Base-by-base conservation (phyloP, 2,888 invertebrate species). In the Chironomus tentans region DNA sequence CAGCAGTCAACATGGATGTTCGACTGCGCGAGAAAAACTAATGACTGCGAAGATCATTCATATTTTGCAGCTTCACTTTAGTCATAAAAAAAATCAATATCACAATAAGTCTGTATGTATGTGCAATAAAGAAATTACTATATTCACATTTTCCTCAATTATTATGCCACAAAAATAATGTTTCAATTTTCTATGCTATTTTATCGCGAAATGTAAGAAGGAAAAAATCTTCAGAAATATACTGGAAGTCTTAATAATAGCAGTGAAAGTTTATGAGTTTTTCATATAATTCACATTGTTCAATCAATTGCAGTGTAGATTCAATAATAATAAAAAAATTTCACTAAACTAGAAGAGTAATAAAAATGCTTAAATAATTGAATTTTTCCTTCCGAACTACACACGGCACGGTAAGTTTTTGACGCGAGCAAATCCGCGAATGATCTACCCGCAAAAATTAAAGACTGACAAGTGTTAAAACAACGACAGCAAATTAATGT, bases 391-490 rank as follows among this genome's bases (percentile, higher is more conserved):
- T 56, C 7, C 56, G n/a, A 56, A 56, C 56, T 15, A 18, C 50
- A 18, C 50, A 50, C 50, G 2, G 1, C 65, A 24, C 65, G 18
- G 3, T 21, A 65, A 65, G 2, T 24, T 22, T 65, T 65, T 13
- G 22, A 65, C 65, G n/a, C 65, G 65, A 24, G 18, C 72, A 61
- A 72, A 62, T 50, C 38, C n/a, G 56, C 72, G 62, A 72, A 61
- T 72, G 72, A 70, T 70, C 56, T 24, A 24, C 70, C 38, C 56
- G n/a, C 70, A 56, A 65, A 65, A 38, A 3, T 3, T 24, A 21
- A 65, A 65, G 38, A 72, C 38, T 72, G 72, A 61, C 62, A 62
- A 61, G 72, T 62, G 72, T 72, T 72, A 22, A 72, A 50, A 46
- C 61, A 72, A 28, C 21, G 62, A 22, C 48, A 56, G 22, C 50